Conservation (phyloP, 1,140 invertebrate species). For the Pseudomyrmex pallidus region DNA sequence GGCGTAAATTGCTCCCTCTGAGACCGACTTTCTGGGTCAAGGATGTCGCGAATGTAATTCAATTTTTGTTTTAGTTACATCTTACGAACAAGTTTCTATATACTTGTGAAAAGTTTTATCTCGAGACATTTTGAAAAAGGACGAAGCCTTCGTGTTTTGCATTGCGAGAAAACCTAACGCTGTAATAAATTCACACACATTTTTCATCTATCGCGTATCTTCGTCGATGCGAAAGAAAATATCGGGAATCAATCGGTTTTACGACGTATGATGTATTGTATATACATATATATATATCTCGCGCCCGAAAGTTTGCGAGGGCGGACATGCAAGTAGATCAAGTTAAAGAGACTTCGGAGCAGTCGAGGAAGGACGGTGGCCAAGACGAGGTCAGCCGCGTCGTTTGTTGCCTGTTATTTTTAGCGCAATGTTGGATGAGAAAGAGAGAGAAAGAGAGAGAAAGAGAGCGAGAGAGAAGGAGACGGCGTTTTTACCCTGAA, state of each 20-base stretch:
- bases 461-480: conserved; percentile 3
- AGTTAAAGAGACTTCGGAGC: conserved; percentile 82
- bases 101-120: no score
- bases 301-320: conserved; percentile 2
- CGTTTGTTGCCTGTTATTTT: conserved; percentile 72
- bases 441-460: neutral
- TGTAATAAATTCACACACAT: neutral
- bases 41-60: conserved; percentile 11
- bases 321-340: conserved; percentile 76
- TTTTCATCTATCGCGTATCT: neutral
- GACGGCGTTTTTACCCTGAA: conserved; percentile 66
- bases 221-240: neutral
- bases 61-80: neutral
- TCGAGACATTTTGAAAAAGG: no score
- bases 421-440: conserved; percentile 51
- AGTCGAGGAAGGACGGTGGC: conserved; percentile 77
- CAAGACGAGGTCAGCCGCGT: conserved; percentile 77
- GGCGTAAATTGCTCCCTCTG: conserved; percentile 36
- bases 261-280: neutral
- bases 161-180: neutral
- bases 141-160: no score
- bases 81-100: neutral
- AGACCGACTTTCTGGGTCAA: conserved; percentile 37
- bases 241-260: conserved; percentile 7
- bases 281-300: neutral